A percentile compares a stretch with the other conserved stretches of the same genome.
These are phyloP conservation scores for Epirrita christyi DNA, from an alignment of 2,888 invertebrate genomes.

Conservation along the genomic window DNA sequence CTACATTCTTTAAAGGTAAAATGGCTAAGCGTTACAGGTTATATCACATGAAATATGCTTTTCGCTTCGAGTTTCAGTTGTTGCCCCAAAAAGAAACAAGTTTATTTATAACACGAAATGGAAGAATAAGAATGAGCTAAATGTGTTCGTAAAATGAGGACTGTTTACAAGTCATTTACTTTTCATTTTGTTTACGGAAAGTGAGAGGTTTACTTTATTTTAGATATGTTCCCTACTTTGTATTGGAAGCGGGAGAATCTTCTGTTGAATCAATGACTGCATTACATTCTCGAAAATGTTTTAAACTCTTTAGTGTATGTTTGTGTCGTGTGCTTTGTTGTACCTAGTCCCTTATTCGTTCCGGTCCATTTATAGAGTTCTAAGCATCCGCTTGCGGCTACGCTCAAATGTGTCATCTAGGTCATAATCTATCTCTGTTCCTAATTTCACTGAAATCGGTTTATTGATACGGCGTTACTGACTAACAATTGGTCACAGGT, in stretches of 20 bases:
- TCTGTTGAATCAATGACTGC: constrained; percentile 37
- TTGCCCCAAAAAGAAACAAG: constrained; percentile 16
- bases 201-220: constrained; percentile 37
- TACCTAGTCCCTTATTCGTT: no score
- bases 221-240: constrained; percentile 30
- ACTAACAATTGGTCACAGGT: no score
- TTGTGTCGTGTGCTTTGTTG: not conserved
- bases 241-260: constrained; percentile 44
- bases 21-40: no score
- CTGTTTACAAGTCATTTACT: constrained; percentile 45
- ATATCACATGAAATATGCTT: not conserved
- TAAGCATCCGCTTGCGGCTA: no score
- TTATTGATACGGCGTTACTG: no score
- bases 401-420: no score
- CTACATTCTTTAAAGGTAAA: no score
- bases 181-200: constrained; percentile 47
- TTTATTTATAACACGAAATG: constrained; percentile 15
- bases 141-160: constrained; percentile 20
- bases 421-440: no score
- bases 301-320: constrained; percentile 19
- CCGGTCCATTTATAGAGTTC: no score
- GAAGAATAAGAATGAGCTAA: constrained; percentile 11
- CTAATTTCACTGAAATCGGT: no score
- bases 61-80: not conserved
- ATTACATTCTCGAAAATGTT: constrained; percentile 45